Base-by-base conservation (phyloP, 2,113 vertebrate species). In the Petrocephalus zakoni region DNA sequence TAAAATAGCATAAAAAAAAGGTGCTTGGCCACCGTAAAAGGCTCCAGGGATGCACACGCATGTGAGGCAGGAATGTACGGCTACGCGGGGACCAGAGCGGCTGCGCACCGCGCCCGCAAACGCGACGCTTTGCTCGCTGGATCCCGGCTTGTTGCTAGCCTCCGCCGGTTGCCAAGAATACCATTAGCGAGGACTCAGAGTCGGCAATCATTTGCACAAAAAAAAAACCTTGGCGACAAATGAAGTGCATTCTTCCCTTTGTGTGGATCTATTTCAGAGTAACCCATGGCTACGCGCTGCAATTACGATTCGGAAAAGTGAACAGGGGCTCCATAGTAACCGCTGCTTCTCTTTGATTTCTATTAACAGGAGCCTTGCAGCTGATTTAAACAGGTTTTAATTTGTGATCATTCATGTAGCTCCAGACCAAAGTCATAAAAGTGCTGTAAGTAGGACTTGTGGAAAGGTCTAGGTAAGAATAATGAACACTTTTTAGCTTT, bases 171-270 rank as follows among this genome's bases (percentile, higher is more conserved):
- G 84, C 84, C 84, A 55, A 49, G 84, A 86, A 55, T 86, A 86
- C 51, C 52, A 86, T 34, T 34, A 86, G 84, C 52, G 2, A 86
- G 25, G 51, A 51, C 84, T 52, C 61, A 68, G 61, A 68, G 61
- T 68, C 51, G 49, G 81, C 84, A 86, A 34, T 55, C 51, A 19
- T 53, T 86, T 86, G 6, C 51, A 86, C 83, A 68, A 68, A 68
- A 64, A 85, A 53, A 55, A 86, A 55, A 86, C 51, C 84, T 25
- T 53, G 84, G 84, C 52, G 52, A 55, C 51, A 55, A 86, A 86
- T 86, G 84, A 86, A 55, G 84, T 55, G 51, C 84, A 86, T 86
- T 86, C 84, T 86, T 86, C 51, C 84, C 29, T 86, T 86, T 86
- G 84, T 86, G 84, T 34, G 51, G 49, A 55, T 86, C 52, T 86